These are phyloP conservation scores for Athene cunicularia DNA, from an alignment of 2,113 vertebrate species.

Conservation along the genomic window DNA sequence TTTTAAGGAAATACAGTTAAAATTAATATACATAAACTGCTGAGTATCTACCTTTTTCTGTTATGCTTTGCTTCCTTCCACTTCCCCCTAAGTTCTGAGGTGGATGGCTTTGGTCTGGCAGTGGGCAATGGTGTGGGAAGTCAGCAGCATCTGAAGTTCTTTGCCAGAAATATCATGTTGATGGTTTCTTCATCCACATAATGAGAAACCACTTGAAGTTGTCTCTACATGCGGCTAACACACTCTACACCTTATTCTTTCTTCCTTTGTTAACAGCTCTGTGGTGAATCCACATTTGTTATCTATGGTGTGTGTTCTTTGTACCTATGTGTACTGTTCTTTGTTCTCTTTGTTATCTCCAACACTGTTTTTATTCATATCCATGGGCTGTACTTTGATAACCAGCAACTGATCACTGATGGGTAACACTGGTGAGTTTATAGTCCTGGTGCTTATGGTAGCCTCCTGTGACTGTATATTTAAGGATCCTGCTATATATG, in stretches of 20 bases:
- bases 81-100: background rate
- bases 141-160: background rate
- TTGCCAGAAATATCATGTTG: background rate
- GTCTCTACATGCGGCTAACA: fast-evolving
- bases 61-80: background rate
- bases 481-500: fast-evolving
- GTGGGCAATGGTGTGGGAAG: background rate
- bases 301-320: no score
- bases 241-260: fast-evolving
- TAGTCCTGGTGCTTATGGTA: background rate
- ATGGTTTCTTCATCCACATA: background rate
- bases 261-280: background rate
- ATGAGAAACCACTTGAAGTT: background rate
- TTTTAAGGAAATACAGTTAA: background rate
- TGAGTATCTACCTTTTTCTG: background rate
- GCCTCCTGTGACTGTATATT: background rate
- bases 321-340: background rate
- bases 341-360: background rate
- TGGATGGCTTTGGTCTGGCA: background rate
- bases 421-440: background rate
- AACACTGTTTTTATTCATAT: background rate
- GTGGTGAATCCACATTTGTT: background rate
- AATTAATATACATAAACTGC: background rate
- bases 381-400: no score
- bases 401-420: background rate